Base-by-base conservation (phyloP, 2,113 vertebrate species). In the Uria aalge region DNA sequence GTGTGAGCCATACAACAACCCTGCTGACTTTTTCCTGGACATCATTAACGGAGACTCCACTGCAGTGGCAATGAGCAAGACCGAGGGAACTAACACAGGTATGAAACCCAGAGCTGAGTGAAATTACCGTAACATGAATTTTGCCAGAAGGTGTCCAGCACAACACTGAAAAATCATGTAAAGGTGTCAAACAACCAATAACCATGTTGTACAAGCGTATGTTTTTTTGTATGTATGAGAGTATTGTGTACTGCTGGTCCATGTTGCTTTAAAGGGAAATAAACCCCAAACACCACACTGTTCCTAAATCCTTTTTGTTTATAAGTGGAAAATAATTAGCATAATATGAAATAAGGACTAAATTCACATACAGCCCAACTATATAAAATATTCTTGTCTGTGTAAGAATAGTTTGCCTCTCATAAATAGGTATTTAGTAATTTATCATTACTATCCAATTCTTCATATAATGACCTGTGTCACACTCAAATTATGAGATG, bases 21-120 rank as follows among this genome's bases (percentile, higher is more conserved):
- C 99, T 1, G 99, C 99, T 0, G 99, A 99, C 96, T 99, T 99
- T 77, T 99, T 99, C 96, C 97, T 99, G 92, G 99, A 99, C 5
- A 34, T 99, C 86, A 99, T 99, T 74, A 99, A 99, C 5, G 99
- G 99, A 88, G 99, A 99, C 90, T 99, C 98, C 2, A 98, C 98
- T 0, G 98, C 98, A 0, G 96, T 98, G 36, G 13, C 92, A 6
- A 50, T 97, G 76, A 98, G 36, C 85, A 98, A 83, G 64, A 5
- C 21, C 0, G 60, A 94, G 2, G 68, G 55, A 36, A 75, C 38
- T 3, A 68, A 85, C n/a, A 27, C 87, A 98, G 99, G 99, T 99
- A 94, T 5, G 78, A 45, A 68, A 48, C 17, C 17, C 38, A 32
- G 55, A 78, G 55, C 27, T 78, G 68, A 69, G 32, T 10, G 43